Conservation (phyloP, 2,888 invertebrate genomes). For the Melanotus villosus region DNA sequence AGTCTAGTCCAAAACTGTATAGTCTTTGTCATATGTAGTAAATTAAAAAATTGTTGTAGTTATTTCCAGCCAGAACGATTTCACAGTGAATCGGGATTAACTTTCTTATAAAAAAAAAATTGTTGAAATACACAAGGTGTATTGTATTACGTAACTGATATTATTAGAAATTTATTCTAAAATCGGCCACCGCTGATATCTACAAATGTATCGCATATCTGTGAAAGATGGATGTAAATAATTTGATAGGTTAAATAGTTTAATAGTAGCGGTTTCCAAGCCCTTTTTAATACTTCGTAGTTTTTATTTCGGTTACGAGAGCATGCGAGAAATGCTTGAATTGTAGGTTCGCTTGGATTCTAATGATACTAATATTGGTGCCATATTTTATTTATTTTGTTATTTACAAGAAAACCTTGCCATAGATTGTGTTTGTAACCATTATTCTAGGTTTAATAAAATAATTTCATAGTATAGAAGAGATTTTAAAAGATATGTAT, state of each 20-base stretch:
- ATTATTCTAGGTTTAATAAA: slow-evolving; percentile 23
- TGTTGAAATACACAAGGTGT: slow-evolving; percentile 26
- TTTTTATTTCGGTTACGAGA: background rate
- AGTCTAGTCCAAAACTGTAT: slow-evolving; percentile 34
- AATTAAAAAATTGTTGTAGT: background rate
- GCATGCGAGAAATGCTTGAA: slow-evolving; percentile 11
- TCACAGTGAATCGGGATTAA: background rate
- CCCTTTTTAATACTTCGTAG: slow-evolving; percentile 10
- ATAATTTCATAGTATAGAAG: slow-evolving; percentile 16
- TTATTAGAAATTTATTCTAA: slow-evolving; percentile 22
- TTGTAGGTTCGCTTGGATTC: slow-evolving; percentile 15
- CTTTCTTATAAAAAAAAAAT: background rate
- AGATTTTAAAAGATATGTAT: slow-evolving; percentile 22
- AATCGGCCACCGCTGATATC: slow-evolving; percentile 27
- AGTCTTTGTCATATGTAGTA: slow-evolving; percentile 20
- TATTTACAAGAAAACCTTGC: slow-evolving; percentile 48
- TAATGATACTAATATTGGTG: slow-evolving; percentile 45
- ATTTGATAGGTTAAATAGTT: slow-evolving; percentile 21
- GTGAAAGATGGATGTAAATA: slow-evolving; percentile 37
- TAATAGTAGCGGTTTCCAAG: slow-evolving; percentile 33
- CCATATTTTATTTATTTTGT: slow-evolving; percentile 49
- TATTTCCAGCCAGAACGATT: background rate
- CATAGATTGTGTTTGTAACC: slow-evolving; percentile 43
- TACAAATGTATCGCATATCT: slow-evolving; percentile 36
- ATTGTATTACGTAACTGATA: slow-evolving; percentile 19